A percentile compares a stretch with the other conserved stretches of the same genome.
phyloP scores from a whole-genome alignment of 2,113 vertebrate species.

The Brienomyrus brachyistius region DNA sequence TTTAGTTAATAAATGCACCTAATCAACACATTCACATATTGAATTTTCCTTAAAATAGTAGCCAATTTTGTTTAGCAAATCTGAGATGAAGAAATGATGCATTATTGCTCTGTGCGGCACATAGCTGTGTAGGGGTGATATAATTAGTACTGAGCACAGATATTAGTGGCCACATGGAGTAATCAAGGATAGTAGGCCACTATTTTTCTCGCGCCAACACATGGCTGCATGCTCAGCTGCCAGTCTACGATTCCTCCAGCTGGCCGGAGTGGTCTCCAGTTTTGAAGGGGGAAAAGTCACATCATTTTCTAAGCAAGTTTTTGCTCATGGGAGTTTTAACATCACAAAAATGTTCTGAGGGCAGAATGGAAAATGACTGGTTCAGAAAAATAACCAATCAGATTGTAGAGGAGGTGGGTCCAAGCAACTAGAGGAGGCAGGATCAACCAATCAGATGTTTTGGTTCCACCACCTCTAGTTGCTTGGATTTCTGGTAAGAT shows the following conservation, averaged over 20 bases:
- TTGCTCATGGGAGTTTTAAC: neutral
- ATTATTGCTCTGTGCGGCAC: neutral
- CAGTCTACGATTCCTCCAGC: slow-evolving; percentile 28
- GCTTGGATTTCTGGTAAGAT: too few relatives aligned
- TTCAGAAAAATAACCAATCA: too few relatives aligned
- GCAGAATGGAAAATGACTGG: too few relatives aligned
- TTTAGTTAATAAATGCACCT: neutral
- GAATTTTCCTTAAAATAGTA: neutral
- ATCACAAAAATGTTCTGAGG: too few relatives aligned
- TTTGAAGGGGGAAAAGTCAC: slow-evolving; percentile 12
- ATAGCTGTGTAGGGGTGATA: slow-evolving; percentile 2
- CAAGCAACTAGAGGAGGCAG: too few relatives aligned
- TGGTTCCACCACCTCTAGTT: too few relatives aligned
- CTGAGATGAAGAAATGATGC: neutral
- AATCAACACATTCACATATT: neutral
- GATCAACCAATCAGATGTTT: too few relatives aligned
- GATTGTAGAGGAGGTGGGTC: too few relatives aligned
- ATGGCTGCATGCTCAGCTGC: slow-evolving; percentile 26
- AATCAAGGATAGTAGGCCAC: slow-evolving; percentile 29
- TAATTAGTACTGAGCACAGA: slow-evolving; percentile 22
- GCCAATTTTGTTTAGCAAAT: neutral
- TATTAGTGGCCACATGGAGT: slow-evolving; percentile 23
- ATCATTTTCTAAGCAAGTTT: neutral
- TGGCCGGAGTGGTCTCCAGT: slow-evolving; percentile 24
- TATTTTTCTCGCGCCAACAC: slow-evolving; percentile 22